phyloP scores from a whole-genome alignment of 1,140 invertebrate genomes.

The Drosophila equinoxialis region DNA sequence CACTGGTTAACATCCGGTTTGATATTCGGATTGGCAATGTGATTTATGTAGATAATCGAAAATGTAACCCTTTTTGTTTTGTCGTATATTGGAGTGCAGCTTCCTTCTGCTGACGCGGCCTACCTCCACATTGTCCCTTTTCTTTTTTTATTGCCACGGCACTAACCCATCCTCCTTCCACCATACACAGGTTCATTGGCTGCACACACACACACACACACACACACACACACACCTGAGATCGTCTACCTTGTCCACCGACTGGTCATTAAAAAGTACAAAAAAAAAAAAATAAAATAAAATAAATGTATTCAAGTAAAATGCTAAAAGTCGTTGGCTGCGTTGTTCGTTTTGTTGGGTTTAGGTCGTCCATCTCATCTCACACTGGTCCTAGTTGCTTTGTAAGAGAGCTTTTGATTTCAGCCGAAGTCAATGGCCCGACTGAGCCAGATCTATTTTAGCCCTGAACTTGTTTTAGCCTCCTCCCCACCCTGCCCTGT shows the following conservation, averaged over 20 bases:
- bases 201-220: slow-evolving; percentile 16
- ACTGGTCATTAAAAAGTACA: slow-evolving; percentile 58
- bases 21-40: too few relatives aligned
- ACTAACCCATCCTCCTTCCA: not conserved
- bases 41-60: not conserved
- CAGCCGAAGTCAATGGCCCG: slow-evolving; percentile 37
- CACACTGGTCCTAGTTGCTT: slow-evolving; percentile 7
- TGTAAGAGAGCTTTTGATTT: slow-evolving; percentile 12
- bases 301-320: slow-evolving; percentile 13
- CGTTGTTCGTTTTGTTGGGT: not conserved
- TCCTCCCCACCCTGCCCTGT: too few relatives aligned
- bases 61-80: not conserved
- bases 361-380: slow-evolving; percentile 5
- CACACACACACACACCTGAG: not conserved
- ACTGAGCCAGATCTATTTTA: slow-evolving; percentile 15
- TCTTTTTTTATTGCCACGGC: slow-evolving; percentile 13
- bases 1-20: too few relatives aligned
- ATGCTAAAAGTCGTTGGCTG: slow-evolving; percentile 14
- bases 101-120: not conserved
- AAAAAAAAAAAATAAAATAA: slow-evolving; percentile 30
- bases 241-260: slow-evolving; percentile 29
- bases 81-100: not conserved
- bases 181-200: slow-evolving; percentile 34
- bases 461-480: slow-evolving; percentile 10
- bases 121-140: not conserved